phyloP scores from a whole-genome alignment of 30 jellyfish, hydroid and myxozoan genomes.

The Hydractinia symbiolongicarpus region DNA sequence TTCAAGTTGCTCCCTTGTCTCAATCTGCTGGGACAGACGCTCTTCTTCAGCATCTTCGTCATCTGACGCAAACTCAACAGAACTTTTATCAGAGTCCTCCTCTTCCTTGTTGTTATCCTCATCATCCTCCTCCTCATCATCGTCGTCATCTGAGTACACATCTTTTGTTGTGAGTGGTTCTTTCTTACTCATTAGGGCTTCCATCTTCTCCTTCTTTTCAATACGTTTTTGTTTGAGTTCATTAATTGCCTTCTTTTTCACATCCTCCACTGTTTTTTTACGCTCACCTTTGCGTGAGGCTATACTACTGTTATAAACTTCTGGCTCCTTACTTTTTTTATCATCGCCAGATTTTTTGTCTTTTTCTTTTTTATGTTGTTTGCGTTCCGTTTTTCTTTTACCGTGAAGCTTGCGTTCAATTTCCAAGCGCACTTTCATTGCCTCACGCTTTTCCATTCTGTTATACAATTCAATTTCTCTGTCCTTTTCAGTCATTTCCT shows the following conservation, averaged over 20 bases:
- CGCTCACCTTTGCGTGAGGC: constrained; percentile 81
- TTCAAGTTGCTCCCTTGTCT: constrained; percentile 63
- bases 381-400: constrained; percentile 37
- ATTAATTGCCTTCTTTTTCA: constrained; percentile 73
- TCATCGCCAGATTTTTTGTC: constrained; percentile 32
- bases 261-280: constrained; percentile 66
- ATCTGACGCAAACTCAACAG: constrained; percentile 18
- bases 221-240: constrained; percentile 74
- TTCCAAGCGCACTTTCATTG: constrained; percentile 67
- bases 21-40: constrained; percentile 40
- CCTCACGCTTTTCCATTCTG: constrained; percentile 86
- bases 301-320: constrained; percentile 48
- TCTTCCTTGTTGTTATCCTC: not conserved
- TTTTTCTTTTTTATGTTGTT: constrained; percentile 51
- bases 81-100: constrained; percentile 15
- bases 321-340: constrained; percentile 23
- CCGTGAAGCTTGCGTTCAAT: constrained; percentile 55
- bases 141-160: constrained; percentile 92
- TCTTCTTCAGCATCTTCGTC: constrained; percentile 61
- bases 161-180: constrained; percentile 77
- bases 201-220: constrained; percentile 61
- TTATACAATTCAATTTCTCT: constrained; percentile 77
- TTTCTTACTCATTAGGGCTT: constrained; percentile 58
- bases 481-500: constrained; percentile 88
- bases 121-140: constrained; percentile 40